Base-by-base conservation (phyloP, 2,797 vertebrate genomes). In the Peromyscus eremicus region DNA sequence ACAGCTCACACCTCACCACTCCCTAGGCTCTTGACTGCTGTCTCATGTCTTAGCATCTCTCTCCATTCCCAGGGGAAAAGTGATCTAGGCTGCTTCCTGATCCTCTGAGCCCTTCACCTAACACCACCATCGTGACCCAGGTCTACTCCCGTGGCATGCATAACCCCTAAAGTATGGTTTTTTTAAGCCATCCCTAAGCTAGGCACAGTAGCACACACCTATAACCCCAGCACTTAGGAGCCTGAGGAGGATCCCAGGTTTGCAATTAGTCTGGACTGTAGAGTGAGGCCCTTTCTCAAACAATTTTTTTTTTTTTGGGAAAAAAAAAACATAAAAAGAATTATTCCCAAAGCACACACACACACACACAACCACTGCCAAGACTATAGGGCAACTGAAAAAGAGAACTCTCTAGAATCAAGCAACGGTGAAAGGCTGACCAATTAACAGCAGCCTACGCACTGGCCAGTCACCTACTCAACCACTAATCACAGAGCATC, bases 381-480 rank as follows among this genome's bases (percentile, higher is more conserved):
- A 70, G 62, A 91, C 11, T 34, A 25, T 17, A 75, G 37, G 55
- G 46, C 29, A 62, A 25, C 2, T 66, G 14, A 73, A 9, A 68
- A 27, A 88, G 85, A 27, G 37, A 68, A 32, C 19, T 34, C 25
- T 55, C 6, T 4, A 19, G 52, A 75, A 16, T 77, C 32, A n/a
- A 83, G 60, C 12, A 27, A n/a, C 79, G 49, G 32, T 9, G 25
- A 16, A 37, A 66, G 13, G 6, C 80, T 27, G 62, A 17, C 4
- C 10, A 21, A 32, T 1, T 32, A 2, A 52, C 0, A 27, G 14
- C 34, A 49, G 25, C 9, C 9, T 10, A 6, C 13, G 25, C 14
- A 8, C 27, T 21, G 0, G 64, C 1, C 1, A n/a, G 57, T 46
- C 86, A 37, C 10, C 25, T 8, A 5, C 52, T 25, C n/a, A 3